phyloP scores from a whole-genome alignment of 2,797 vertebrate genomes.

The Paguma larvata region DNA sequence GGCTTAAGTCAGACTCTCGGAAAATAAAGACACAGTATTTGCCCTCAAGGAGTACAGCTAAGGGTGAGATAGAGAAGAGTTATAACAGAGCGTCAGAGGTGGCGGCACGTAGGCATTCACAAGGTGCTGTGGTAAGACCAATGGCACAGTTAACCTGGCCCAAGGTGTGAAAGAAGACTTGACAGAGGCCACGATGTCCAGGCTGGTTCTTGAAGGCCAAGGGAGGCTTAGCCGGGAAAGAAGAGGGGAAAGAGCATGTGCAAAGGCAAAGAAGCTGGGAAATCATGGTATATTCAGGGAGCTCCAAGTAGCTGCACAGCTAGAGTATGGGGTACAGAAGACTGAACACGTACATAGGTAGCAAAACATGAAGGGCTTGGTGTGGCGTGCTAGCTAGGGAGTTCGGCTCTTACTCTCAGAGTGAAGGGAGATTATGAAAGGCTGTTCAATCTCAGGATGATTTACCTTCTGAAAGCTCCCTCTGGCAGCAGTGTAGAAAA shows the following conservation, averaged over 20 bases:
- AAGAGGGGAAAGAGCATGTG: not conserved
- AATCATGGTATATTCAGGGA: not conserved
- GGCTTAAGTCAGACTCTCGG: conserved; percentile 49
- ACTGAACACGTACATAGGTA: not conserved
- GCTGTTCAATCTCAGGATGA: conserved; percentile 8
- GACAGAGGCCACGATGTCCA: not conserved
- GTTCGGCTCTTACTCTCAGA: not conserved
- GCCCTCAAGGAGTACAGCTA: not conserved
- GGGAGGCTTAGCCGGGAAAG: conserved; percentile 29
- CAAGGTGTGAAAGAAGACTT: not conserved
- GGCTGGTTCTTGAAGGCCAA: not conserved
- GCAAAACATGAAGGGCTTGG: not conserved
- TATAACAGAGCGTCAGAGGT: not conserved
- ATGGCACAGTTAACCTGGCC: not conserved
- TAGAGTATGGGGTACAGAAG: not conserved
- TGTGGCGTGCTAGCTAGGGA: not conserved
- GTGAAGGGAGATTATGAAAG: not conserved
- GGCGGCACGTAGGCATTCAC: not conserved
- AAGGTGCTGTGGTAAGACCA: not conserved
- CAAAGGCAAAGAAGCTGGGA: not conserved
- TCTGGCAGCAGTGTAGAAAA: conserved; percentile 33
- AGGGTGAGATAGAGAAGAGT: not conserved
- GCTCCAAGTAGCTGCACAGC: not conserved
- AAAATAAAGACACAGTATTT: conserved; percentile 42
- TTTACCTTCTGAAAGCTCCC: not conserved